A percentile compares a stretch with the other conserved stretches of the same genome.
Evolutionary conservation across 2,888 invertebrate species (phyloP).

Genomic region (Acleris emargana): DNA sequence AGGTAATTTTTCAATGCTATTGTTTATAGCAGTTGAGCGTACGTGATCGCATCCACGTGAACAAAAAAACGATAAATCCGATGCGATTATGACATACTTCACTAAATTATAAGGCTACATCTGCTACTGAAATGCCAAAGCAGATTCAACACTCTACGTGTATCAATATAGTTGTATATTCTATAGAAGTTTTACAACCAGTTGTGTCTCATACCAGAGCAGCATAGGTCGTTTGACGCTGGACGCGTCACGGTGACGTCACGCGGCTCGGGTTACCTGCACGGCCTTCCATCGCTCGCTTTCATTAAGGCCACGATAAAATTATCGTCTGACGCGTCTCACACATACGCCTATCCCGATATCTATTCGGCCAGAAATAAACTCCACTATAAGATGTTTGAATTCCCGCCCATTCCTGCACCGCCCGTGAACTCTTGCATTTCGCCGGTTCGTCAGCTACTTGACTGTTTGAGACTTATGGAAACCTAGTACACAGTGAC

Average conservation of each 20-base stretch:
- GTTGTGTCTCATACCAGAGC: too few relatives aligned
- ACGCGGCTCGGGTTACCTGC: slow-evolving; percentile 74
- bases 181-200: too few relatives aligned
- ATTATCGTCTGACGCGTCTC: slow-evolving; percentile 75
- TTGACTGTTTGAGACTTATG: not conserved
- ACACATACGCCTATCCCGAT: slow-evolving; percentile 50
- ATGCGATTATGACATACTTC: slow-evolving; percentile 20
- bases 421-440: slow-evolving; percentile 28
- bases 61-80: slow-evolving; percentile 22
- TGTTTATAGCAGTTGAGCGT: slow-evolving; percentile 16
- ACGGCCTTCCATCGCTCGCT: slow-evolving; percentile 64
- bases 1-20: not conserved
- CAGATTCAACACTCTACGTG: too few relatives aligned
- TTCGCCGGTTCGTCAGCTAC: not conserved
- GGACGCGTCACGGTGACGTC: slow-evolving; percentile 61
- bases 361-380: slow-evolving; percentile 68
- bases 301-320: slow-evolving; percentile 80
- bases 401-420: slow-evolving; percentile 47
- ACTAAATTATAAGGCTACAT: too few relatives aligned
- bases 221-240: not conserved
- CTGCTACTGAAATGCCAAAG: too few relatives aligned
- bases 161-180: too few relatives aligned
- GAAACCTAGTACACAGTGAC: not conserved
- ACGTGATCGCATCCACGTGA: slow-evolving; percentile 31
- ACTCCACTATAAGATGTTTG: slow-evolving; percentile 51